Evolutionary conservation across 2,797 vertebrate species (phyloP).

Genomic region (Graptemys geographica): DNA sequence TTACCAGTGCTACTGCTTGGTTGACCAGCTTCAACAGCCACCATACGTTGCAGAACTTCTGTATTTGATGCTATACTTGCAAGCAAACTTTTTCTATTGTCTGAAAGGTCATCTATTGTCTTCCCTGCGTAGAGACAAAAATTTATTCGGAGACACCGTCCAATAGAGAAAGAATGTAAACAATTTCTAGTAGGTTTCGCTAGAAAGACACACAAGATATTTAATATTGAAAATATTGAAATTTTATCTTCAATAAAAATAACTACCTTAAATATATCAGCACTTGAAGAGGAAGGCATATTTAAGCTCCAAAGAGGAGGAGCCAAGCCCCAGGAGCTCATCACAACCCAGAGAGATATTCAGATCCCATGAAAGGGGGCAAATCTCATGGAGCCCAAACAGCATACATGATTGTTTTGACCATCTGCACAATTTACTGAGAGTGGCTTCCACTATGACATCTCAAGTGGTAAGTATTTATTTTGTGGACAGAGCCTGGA

Average conservation of each 20-base stretch:
- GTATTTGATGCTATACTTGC: constrained; percentile 33
- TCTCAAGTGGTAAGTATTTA: not conserved
- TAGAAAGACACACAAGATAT: not conserved
- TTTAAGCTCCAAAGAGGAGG: not conserved
- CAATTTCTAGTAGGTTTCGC: not conserved
- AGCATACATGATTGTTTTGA: not conserved
- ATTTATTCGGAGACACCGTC: not conserved
- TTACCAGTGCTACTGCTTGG: constrained; percentile 27
- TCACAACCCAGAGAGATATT: not conserved
- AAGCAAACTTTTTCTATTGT: not conserved
- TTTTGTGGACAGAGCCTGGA: too few relatives aligned
- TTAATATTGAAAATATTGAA: not conserved
- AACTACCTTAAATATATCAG: not conserved
- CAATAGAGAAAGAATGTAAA: not conserved
- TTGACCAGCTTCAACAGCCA: constrained; percentile 33
- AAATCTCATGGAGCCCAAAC: not conserved
- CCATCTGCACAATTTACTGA: not conserved
- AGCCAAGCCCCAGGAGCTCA: not conserved
- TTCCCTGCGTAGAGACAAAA: constrained; percentile 11
- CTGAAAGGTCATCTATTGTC: constrained; percentile 16
- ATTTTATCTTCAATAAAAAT: not conserved
- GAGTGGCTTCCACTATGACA: not conserved
- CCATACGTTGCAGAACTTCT: constrained; percentile 20
- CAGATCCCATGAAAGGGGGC: too few relatives aligned
- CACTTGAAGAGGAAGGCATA: not conserved